Evolutionary conservation across 2,888 invertebrate species (phyloP), one percentile per base, ranked within the genome.

Genomic region (Eledona agricola): DNA sequence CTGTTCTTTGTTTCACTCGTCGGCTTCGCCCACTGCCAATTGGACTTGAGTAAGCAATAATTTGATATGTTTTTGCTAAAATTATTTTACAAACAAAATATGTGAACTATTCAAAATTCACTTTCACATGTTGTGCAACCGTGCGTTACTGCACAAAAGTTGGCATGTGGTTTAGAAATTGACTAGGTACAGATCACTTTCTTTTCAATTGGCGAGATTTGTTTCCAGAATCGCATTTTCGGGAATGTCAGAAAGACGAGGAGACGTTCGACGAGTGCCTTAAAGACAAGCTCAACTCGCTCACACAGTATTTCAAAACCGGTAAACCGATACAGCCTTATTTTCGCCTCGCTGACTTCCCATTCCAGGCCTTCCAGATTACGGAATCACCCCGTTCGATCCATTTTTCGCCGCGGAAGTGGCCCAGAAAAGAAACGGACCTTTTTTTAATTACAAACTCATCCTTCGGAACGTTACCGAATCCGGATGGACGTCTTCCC

Each of bases 351-450:
- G 11, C 17, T 11, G 11, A 2, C 10, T 11, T 37, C 10, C 11
- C 10, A 22, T 66, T 69, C 3, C 67, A 88, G 91, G 91, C 51
- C 78, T 91, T 29, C 83, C 89, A 0, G 83, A 87, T 63, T 83
- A 87, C 72, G 84, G 86, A 19, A 81, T 92, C 1, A 81, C 81
- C 0, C 83, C 90, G 0, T 89, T 91, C 68, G 92, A 92, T 75
- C 92, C 92, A 0, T 90, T 91, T 72, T 84, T 80, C 62, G 86
- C 87, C 0, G 78, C 79, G 5, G 85, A 86, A 68, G 80, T 91
- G 11, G 81, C 80, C 20, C 84, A 86, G 59, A 76, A 78, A 20
- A 81, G 88, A 1, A 83, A 85, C 3, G 80, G 84, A 31, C 78
- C 81, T 2, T 80, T 85, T 38, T 77, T 87, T 26, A 86, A 87